Conservation (phyloP, 2,888 invertebrate species). For the Lasioglossum figueresi region DNA sequence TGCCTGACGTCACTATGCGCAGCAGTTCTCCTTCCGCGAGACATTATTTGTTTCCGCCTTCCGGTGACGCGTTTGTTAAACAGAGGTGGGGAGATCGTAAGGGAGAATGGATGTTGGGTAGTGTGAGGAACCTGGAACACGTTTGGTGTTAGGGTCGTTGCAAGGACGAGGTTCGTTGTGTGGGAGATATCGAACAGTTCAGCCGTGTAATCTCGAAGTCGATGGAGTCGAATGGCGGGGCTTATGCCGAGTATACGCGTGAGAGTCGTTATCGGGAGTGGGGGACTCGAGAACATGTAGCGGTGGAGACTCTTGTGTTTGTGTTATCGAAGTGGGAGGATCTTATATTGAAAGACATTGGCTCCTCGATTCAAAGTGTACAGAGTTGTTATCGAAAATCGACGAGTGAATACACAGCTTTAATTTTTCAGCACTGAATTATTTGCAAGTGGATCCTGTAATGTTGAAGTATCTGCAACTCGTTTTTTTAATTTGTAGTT, state of each 20-base stretch:
- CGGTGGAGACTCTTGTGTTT: neutral
- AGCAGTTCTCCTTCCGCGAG: neutral
- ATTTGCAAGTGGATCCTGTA: neutral
- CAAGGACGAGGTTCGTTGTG: neutral
- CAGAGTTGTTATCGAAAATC: neutral
- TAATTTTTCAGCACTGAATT: neutral
- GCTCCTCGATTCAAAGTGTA: neutral
- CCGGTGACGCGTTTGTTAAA: conserved; percentile 5
- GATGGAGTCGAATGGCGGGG: conserved; percentile 8
- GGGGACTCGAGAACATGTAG: neutral
- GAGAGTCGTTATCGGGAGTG: neutral
- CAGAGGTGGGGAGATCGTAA: neutral
- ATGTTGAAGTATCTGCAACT: neutral
- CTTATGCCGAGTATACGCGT: neutral
- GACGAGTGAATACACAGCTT: neutral
- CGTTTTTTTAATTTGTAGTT: neutral
- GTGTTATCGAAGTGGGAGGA: neutral
- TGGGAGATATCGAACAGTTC: neutral
- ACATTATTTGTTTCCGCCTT: neutral
- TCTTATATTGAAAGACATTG: neutral
- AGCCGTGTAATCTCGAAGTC: conserved; percentile 1
- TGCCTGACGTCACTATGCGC: neutral
- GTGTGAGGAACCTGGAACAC: neutral
- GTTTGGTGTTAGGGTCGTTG: neutral
- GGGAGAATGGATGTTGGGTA: neutral